Evolutionary conservation across 1,140 invertebrate species (phyloP).

Genomic region (Charaxes varanes): DNA sequence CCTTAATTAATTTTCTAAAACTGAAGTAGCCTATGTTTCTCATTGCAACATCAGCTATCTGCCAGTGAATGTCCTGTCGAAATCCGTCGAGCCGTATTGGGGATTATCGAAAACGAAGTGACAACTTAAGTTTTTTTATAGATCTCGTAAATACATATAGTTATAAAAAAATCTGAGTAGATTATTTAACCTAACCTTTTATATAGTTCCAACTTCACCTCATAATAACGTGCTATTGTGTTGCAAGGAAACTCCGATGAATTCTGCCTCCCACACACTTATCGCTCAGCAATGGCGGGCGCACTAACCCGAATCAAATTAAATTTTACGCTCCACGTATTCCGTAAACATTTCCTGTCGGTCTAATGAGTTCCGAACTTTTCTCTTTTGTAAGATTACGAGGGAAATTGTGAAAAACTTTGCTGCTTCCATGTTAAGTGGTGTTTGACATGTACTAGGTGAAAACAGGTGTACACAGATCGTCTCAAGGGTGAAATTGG

Average conservation of each 20-base stretch:
- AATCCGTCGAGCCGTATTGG: no score
- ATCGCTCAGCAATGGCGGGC: conserved; percentile 8
- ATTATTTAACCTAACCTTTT: no score
- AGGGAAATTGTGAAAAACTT: conserved; percentile 57
- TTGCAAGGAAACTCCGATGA: background rate
- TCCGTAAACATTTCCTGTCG: conserved; percentile 41
- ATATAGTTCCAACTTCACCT: no score
- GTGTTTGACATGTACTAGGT: conserved; percentile 32
- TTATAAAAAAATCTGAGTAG: no score
- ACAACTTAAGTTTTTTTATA: no score
- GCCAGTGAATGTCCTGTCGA: no score
- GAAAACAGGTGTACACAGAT: conserved; percentile 10
- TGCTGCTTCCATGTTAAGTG: conserved; percentile 24
- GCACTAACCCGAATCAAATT: conserved; percentile 39
- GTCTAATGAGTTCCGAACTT: conserved; percentile 61
- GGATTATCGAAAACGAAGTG: no score
- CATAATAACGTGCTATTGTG: no score
- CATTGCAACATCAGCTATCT: no score
- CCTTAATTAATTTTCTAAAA: no score
- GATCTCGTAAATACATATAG: no score
- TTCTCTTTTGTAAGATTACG: conserved; percentile 54
- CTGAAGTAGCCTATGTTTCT: no score
- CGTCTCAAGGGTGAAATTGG: conserved; percentile 1
- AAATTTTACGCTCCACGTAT: conserved; percentile 45
- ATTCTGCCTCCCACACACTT: conserved; percentile 13